Evolutionary conservation across 2,888 invertebrate species (phyloP).

Genomic region (Aphidoletes aphidimyza): DNA sequence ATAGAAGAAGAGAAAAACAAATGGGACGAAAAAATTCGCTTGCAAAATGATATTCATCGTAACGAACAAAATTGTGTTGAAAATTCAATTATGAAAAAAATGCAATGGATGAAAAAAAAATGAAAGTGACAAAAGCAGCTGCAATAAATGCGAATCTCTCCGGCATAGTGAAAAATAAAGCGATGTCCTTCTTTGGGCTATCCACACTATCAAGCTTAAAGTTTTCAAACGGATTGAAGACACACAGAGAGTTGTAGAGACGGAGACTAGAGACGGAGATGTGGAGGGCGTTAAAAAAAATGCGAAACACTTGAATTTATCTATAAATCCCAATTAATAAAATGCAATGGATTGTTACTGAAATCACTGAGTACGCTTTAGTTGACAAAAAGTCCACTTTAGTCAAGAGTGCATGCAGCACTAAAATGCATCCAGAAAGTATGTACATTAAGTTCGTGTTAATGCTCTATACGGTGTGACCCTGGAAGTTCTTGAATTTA

Average conservation of each 20-base stretch:
- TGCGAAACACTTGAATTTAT: not conserved
- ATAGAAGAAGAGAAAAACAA: not conserved
- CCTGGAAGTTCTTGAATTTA: conserved; percentile 36
- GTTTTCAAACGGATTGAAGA: too few relatives aligned
- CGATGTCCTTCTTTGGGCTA: not conserved
- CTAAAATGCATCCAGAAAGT: not conserved
- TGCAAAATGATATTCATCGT: too few relatives aligned
- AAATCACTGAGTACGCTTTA: not conserved
- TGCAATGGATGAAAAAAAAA: not conserved
- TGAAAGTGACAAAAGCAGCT: not conserved
- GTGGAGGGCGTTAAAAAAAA: not conserved
- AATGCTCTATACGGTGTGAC: not conserved
- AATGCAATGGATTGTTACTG: not conserved
- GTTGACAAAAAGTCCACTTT: not conserved
- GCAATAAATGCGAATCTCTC: not conserved
- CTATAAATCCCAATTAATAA: conserved; percentile 8
- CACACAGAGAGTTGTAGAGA: too few relatives aligned
- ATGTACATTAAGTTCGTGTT: not conserved
- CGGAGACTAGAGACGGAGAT: too few relatives aligned
- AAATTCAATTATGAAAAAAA: too few relatives aligned
- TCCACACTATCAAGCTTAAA: not conserved
- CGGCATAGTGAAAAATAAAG: not conserved
- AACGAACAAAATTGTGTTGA: too few relatives aligned
- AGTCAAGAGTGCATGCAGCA: not conserved
- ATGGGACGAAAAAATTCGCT: not conserved